Percentiles rank a stretch among this genome's conserved stretches.
These are phyloP conservation scores for Hypotaenidia philippensis DNA, from an alignment of 2,797 vertebrate genomes.

Conservation along the genomic window DNA sequence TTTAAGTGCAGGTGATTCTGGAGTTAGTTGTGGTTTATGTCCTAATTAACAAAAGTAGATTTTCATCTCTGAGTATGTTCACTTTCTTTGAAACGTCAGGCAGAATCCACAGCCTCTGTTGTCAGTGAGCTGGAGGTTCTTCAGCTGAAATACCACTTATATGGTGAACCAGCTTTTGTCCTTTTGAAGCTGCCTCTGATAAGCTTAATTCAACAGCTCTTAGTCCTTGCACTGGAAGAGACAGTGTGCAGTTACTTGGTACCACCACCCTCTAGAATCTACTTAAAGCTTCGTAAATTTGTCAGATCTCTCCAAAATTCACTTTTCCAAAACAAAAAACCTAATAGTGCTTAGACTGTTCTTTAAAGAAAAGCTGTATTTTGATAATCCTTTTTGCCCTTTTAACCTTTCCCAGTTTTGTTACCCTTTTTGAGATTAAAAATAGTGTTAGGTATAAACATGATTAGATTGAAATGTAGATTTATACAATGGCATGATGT, in stretches of 20 bases:
- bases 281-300: background rate
- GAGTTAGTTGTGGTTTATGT: background rate
- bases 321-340: background rate
- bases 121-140: background rate
- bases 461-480: background rate
- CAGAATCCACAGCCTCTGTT: background rate
- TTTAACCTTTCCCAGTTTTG: background rate
- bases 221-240: background rate
- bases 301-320: background rate
- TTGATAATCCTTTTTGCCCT: background rate
- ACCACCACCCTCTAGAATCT: background rate
- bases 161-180: background rate
- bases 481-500: background rate
- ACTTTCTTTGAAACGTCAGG: background rate
- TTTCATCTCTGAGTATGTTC: background rate
- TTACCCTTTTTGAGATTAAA: background rate
- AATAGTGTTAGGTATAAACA: background rate
- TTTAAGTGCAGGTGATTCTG: background rate
- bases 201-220: background rate
- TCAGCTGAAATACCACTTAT: background rate
- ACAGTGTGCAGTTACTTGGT: background rate
- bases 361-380: background rate
- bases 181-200: accelerated
- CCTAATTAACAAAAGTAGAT: background rate
- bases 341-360: background rate